Evolutionary conservation across 2,113 vertebrate species (phyloP).

Genomic region (Cathartes aura): DNA sequence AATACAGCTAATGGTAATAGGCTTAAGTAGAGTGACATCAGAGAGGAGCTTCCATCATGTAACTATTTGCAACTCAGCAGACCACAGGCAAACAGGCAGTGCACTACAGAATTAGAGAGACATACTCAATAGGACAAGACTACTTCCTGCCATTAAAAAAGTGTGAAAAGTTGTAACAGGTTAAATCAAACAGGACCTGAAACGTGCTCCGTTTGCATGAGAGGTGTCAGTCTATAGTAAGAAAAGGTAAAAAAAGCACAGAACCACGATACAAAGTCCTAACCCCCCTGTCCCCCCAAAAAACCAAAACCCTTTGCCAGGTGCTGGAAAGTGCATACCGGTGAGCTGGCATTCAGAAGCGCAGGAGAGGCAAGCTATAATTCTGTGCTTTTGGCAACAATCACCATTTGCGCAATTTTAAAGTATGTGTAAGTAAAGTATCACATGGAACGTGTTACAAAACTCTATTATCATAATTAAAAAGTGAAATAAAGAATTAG

Average conservation of each 20-base stretch:
- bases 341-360: not conserved
- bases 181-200: not conserved
- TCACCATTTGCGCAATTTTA: not conserved
- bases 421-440: not conserved
- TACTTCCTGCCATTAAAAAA: not conserved
- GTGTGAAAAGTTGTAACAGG: not conserved
- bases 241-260: not conserved
- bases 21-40: not conserved
- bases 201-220: rapidly evolving
- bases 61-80: not conserved
- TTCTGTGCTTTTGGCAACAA: not conserved
- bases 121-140: not conserved
- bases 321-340: not conserved
- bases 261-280: not conserved
- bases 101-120: not conserved
- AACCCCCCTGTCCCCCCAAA: not conserved
- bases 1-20: not conserved
- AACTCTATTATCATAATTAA: not conserved
- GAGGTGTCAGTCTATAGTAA: not conserved
- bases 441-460: not conserved
- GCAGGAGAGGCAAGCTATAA: not conserved
- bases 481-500: not conserved
- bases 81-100: not conserved
- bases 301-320: not conserved
- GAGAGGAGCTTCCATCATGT: not conserved